Base-by-base conservation (phyloP, 2,888 invertebrate species). In the Amphiduros pacificus region DNA sequence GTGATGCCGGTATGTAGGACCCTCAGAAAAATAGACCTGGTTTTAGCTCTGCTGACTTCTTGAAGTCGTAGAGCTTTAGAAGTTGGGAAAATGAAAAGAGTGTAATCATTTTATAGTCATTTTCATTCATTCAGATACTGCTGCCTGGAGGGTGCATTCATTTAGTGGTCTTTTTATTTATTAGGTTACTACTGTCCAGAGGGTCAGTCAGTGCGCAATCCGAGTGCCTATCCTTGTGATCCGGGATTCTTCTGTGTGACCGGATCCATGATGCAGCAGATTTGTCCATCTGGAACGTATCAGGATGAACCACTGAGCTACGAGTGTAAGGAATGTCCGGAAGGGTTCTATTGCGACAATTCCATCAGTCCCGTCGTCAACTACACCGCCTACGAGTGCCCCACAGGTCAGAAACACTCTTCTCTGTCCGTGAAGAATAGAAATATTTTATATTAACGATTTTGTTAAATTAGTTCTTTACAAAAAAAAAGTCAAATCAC, bases 341-440 rank as follows among this genome's bases (percentile, higher is more conserved):
- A 70, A 32, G 79, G 79, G 1, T 80, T 72, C 69, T 80, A 75
- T 70, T 80, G 80, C 67, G 77, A 80, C 64, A 75, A 75, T 56
- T 65, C 72, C 51, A 52, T 71, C 17, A 76, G 73, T 22, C 69
- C 77, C 0, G 74, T 80, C 41, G 73, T 74, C 49, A 76, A 76
- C 66, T 75, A 74, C 55, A 77, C 78, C 1, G 36, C 60, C 9
- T 76, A 71, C 52, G 65, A 68, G n/a, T 80, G 80, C 61, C 78
- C 79, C 11, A 64, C 71, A 68, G 79, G 77, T 77, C 53, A 61
- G 62, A 41, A n/a, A n/a, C n/a, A n/a, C n/a, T n/a, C n/a, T n/a
- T n/a, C n/a, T n/a, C n/a, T n/a, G n/a, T n/a, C n/a, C n/a, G n/a
- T n/a, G n/a, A n/a, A n/a, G n/a, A n/a, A n/a, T n/a, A n/a, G n/a